Evolutionary conservation across 2,113 vertebrate species (phyloP), one percentile per base, ranked within the genome.

Genomic region (Panurus biarmicus): DNA sequence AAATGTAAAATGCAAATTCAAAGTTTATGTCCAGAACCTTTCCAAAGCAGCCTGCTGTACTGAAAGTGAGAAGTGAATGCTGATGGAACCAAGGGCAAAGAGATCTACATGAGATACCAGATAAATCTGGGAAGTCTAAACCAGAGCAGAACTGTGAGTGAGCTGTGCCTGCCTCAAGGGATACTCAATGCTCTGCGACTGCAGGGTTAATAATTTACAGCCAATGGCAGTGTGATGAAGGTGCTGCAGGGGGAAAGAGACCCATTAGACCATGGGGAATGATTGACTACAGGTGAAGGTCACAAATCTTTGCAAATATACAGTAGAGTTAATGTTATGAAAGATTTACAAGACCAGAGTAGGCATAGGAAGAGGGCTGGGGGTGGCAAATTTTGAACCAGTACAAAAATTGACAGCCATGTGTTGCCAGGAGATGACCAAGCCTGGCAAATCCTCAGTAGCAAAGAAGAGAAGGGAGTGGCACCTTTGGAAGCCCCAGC

Each of bases 341-440:
- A 96, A 96, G 87, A 92, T 96, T 97, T 97, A 96, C 95, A 81
- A 85, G 62, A 35, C 62, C 90, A 89, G 77, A 93, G 86, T 24
- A 94, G 71, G 92, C 73, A 67, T 9, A 70, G 38, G 70, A 96
- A 94, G 87, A 84, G 83, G 87, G 79, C 10, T 51, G 33, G 12
- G 13, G 12, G 17, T 60, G 50, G 88, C 77, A 94, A 91, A 67
- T 95, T 81, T 88, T 77, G 14, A 35, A 76, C 36, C 35, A 64
- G 58, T 54, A 25, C 17, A 64, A 44, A 76, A 73, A 15, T 7
- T 47, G 33, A 51, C 9, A 29, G 82, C 54, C 80, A 25, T 5
- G 25, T 51, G 4, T 31, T 82, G 47, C 11, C 40, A 65, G 33
- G 77, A 77, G 64, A 22, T 57, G 10, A 92, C 69, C 74, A 95